Evolutionary conservation across 2,113 vertebrate species (phyloP).

Genomic region (Tachysurus fulvidraco): DNA sequence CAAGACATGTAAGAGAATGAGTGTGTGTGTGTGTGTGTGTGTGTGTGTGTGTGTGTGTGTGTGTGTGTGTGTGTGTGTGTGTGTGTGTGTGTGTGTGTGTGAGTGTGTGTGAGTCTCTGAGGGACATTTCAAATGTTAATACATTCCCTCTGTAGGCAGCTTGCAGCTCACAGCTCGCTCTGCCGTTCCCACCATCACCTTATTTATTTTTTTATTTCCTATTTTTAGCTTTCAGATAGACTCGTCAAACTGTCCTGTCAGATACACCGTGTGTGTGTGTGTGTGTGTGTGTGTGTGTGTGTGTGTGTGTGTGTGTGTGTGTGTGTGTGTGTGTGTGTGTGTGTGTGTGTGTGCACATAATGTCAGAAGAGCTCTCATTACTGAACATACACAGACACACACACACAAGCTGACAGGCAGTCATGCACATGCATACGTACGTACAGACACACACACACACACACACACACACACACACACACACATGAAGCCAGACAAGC

Average conservation of each 20-base stretch:
- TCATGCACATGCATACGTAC: conserved; percentile 15
- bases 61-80: too few relatives aligned
- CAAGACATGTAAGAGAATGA: conserved; percentile 26
- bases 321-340: conserved; percentile 20
- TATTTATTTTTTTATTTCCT: conserved; percentile 54
- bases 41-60: conserved; percentile 10
- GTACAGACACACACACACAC: conserved; percentile 45
- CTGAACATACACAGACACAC: conserved; percentile 37
- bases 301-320: conserved; percentile 29
- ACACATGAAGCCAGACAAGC: conserved; percentile 4
- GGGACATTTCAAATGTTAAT: conserved; percentile 62
- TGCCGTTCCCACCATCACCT: conserved; percentile 58
- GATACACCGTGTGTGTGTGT: conserved; percentile 26
- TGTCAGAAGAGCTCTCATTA: conserved; percentile 49
- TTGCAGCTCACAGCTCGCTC: conserved; percentile 64
- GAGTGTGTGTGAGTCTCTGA: conserved; percentile 34
- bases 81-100: conserved; percentile 35
- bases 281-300: neutral
- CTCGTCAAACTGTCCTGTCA: conserved; percentile 63
- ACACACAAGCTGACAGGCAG: conserved; percentile 18
- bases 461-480: neutral
- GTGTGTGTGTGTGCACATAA: conserved; percentile 21
- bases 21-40: conserved; percentile 30
- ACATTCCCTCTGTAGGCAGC: conserved; percentile 63
- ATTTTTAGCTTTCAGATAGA: conserved; percentile 70